These are phyloP conservation scores for Drosophila prolongata DNA, from an alignment of 2,888 invertebrate genomes.

Conservation along the genomic window DNA sequence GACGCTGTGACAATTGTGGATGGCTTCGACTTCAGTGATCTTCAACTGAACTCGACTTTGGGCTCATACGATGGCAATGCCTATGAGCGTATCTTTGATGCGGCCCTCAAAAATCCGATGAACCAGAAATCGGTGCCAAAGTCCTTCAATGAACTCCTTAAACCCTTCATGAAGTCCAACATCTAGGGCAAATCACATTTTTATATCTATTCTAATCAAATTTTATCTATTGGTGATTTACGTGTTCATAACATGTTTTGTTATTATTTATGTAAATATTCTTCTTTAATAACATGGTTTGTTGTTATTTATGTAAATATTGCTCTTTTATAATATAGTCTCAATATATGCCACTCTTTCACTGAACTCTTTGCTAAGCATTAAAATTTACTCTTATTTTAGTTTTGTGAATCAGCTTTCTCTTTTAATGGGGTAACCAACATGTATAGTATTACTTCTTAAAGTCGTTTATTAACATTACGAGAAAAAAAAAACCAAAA, in stretches of 20 bases:
- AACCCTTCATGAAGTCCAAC: slow-evolving; percentile 88
- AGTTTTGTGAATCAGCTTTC: neutral
- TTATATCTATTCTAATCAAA: neutral
- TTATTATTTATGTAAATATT: neutral
- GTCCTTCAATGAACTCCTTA: slow-evolving; percentile 87
- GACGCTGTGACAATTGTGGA: slow-evolving; percentile 96
- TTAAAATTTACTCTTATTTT: neutral
- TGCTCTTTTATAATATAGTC: neutral
- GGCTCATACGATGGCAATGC: slow-evolving; percentile 94
- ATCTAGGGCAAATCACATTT: slow-evolving; percentile 46
- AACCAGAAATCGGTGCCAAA: slow-evolving; percentile 92
- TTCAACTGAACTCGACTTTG: slow-evolving; percentile 90
- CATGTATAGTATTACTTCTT: too few relatives aligned
- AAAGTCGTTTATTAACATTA: too few relatives aligned
- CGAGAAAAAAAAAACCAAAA: too few relatives aligned
- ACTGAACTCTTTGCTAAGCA: neutral
- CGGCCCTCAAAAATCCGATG: slow-evolving; percentile 92
- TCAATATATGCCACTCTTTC: neutral
- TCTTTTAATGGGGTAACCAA: neutral
- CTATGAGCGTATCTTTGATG: slow-evolving; percentile 91
- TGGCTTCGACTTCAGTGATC: slow-evolving; percentile 93
- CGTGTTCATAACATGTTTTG: neutral
- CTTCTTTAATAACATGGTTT: slow-evolving; percentile 2
- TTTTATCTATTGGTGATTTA: neutral
- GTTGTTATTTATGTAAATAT: too few relatives aligned